A percentile compares a stretch with the other conserved stretches of the same genome.
Conservation (phyloP, 2,113 vertebrate species). For the Chaenogobius annularis region DNA sequence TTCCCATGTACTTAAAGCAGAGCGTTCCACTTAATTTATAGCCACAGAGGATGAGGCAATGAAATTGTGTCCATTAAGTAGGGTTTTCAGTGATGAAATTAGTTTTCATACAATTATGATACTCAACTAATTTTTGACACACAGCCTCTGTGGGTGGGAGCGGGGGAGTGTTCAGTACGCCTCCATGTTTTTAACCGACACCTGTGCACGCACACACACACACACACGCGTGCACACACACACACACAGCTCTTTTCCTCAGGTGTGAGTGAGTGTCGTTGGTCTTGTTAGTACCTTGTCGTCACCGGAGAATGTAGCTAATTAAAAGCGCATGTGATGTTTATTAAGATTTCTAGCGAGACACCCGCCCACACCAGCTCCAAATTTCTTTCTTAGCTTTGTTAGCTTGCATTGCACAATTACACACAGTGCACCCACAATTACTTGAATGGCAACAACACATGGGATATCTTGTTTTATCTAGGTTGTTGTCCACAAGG, state of each 20-base stretch:
- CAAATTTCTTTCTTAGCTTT: conserved; percentile 54
- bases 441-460: conserved; percentile 15
- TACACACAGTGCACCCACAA: conserved; percentile 19
- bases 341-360: conserved; percentile 63
- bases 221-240: conserved; percentile 7
- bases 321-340: conserved; percentile 69
- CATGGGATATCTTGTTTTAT: background rate
- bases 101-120: conserved; percentile 73
- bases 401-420: conserved; percentile 41
- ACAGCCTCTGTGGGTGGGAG: conserved; percentile 48
- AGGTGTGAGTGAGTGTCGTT: conserved; percentile 50
- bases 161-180: conserved; percentile 32
- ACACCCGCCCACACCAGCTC: conserved; percentile 54
- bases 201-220: conserved; percentile 3
- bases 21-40: conserved; percentile 65
- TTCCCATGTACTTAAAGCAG: conserved; percentile 56
- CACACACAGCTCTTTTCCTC: conserved; percentile 25
- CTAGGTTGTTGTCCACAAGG: conserved; percentile 62
- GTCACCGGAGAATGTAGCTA: conserved; percentile 59
- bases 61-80: conserved; percentile 63
- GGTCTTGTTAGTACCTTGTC: conserved; percentile 68
- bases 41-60: conserved; percentile 64
- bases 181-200: conserved; percentile 13
- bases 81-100: conserved; percentile 73
- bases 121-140: conserved; percentile 68